Percentiles rank a stretch among this genome's conserved stretches.
Evolutionary conservation across 2,888 invertebrate genomes (phyloP).

Genomic region (Hedychridium roseum): DNA sequence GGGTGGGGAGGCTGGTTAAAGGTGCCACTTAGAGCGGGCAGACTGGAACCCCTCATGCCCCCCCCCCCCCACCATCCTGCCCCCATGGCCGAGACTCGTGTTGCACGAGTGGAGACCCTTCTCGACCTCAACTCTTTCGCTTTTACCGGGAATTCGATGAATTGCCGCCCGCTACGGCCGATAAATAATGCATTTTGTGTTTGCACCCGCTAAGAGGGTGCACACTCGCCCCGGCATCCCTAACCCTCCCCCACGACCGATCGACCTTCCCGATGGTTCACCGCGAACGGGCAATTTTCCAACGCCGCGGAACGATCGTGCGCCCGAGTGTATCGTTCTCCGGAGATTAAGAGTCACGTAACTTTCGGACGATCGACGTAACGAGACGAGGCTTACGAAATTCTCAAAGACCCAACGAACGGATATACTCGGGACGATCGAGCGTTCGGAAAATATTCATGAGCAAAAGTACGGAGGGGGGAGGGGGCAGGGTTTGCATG

Average conservation of each 20-base stretch:
- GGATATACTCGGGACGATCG: too few relatives aligned
- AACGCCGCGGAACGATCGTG: conserved; percentile 29
- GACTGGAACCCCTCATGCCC: too few relatives aligned
- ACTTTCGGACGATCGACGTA: too few relatives aligned
- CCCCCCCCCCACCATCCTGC: conserved; percentile 19
- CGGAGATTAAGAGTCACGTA: too few relatives aligned
- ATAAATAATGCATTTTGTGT: conserved; percentile 60
- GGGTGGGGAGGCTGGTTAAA: conserved; percentile 29
- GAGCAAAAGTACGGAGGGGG: too few relatives aligned
- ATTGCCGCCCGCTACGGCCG: conserved; percentile 48
- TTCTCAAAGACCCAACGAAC: too few relatives aligned
- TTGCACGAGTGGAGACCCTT: conserved; percentile 46
- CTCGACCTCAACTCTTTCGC: conserved; percentile 53
- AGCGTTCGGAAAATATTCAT: too few relatives aligned
- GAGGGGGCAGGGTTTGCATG: too few relatives aligned
- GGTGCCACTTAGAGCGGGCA: conserved; percentile 52
- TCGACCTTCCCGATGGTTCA: not conserved
- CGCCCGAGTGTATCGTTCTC: too few relatives aligned
- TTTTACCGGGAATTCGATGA: conserved; percentile 55
- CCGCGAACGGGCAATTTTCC: conserved; percentile 11
- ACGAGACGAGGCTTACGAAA: too few relatives aligned
- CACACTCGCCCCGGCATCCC: conserved; percentile 39
- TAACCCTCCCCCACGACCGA: conserved; percentile 1
- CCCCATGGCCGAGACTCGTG: conserved; percentile 35
- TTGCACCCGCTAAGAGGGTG: conserved; percentile 57